phyloP scores from a whole-genome alignment of 2,888 invertebrate species.

The Venusia cambrica region DNA sequence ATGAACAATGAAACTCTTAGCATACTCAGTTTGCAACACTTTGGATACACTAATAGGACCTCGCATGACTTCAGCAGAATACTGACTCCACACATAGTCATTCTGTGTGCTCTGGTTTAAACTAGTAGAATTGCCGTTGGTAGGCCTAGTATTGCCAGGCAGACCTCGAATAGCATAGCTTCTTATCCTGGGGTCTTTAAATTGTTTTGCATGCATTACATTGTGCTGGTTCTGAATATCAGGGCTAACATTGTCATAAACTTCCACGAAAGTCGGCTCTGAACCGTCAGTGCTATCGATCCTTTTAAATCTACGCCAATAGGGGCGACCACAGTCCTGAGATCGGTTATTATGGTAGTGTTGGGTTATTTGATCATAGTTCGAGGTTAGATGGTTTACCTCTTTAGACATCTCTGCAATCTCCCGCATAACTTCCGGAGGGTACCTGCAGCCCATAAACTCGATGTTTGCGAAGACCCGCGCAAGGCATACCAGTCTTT shows the following conservation, averaged over 20 bases:
- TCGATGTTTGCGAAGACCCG: slow-evolving; percentile 84
- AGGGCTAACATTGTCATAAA: no score
- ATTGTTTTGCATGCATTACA: no score
- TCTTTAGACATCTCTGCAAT: slow-evolving; percentile 72
- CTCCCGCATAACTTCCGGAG: slow-evolving; percentile 78
- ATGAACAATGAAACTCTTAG: neutral
- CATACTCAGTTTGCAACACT: neutral
- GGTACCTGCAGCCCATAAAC: slow-evolving; percentile 83
- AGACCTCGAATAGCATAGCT: no score
- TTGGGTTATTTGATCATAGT: neutral
- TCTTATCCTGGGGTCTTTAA: no score
- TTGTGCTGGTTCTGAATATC: no score
- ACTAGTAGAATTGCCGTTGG: no score
- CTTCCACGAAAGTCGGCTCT: no score
- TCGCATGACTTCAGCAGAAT: slow-evolving; percentile 1
- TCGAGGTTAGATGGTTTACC: slow-evolving; percentile 52
- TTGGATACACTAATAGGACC: slow-evolving; percentile 1
- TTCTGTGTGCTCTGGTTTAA: neutral
- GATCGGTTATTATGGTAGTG: no score
- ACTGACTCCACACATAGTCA: slow-evolving; percentile 1
- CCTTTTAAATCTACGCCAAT: no score
- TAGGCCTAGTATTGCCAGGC: no score
- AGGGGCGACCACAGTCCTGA: neutral
- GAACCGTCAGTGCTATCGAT: no score
- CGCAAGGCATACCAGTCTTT: slow-evolving; percentile 82